Evolutionary conservation across 2,113 vertebrate species (phyloP).

Genomic region (Trochalopteron elliotii): DNA sequence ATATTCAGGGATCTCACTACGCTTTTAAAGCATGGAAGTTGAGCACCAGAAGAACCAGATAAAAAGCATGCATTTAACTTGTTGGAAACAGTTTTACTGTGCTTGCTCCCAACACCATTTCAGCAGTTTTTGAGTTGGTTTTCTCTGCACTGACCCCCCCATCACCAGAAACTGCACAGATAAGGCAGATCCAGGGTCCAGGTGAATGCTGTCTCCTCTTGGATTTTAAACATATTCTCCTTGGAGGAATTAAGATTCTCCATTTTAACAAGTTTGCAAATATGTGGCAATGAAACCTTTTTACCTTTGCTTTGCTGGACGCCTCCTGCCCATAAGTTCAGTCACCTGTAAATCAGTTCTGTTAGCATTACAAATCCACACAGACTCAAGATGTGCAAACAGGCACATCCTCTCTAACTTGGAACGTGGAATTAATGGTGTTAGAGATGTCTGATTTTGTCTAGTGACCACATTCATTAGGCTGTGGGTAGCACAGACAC

Average conservation of each 20-base stretch:
- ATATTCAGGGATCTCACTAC: conserved; percentile 9
- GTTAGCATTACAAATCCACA: background rate
- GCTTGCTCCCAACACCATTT: background rate
- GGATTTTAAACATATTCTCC: background rate
- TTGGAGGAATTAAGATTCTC: background rate
- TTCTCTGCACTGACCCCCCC: background rate
- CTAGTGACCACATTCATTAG: background rate
- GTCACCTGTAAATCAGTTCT: background rate
- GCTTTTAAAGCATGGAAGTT: background rate
- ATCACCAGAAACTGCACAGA: background rate
- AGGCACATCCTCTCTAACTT: background rate
- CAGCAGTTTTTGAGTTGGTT: background rate
- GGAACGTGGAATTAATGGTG: background rate
- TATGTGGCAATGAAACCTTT: background rate
- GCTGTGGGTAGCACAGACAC: background rate
- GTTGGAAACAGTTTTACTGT: background rate
- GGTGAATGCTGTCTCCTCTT: background rate
- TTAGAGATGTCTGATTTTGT: background rate
- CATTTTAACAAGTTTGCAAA: background rate
- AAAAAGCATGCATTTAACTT: background rate
- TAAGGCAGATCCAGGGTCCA: background rate
- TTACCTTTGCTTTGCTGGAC: background rate
- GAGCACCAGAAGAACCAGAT: background rate
- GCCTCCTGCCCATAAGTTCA: fast-evolving
- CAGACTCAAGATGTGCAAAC: background rate